Base-by-base conservation (phyloP, 2,888 invertebrate genomes). In the Melinaea marsaeus region DNA sequence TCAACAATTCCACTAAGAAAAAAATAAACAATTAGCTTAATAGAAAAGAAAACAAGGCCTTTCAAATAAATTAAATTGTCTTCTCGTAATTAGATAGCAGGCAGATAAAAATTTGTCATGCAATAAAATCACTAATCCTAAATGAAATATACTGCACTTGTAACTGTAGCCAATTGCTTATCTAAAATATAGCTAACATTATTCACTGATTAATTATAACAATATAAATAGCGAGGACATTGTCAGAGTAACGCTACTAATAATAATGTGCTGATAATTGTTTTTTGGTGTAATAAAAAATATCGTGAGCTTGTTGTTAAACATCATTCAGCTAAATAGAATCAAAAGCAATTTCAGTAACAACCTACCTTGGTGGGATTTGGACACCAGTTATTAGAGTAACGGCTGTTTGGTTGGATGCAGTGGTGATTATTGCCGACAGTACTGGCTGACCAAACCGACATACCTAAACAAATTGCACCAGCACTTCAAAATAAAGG, bases 381-480 rank as follows among this genome's bases (percentile, higher is more conserved):
- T 72, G 90, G 84, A 79, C 88, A 89, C 89, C 90, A 90, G 76
- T 77, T 88, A 84, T 84, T 84, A 79, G 84, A 82, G 83, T 83
- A 84, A 76, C 88, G 86, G 81, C 84, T 84, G 79, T 81, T 80
- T 77, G 84, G 84, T 77, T 84, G 81, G 76, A 80, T 83, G 78
- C 78, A 81, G 77, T 83, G 84, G 78, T 85, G 86, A 85, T 88
- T 89, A 85, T 88, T 88, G 78, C 88, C 94, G 84, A 92, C 91
- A 76, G 93, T 91, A 82, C 92, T 92, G 80, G 94, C 94, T 79
- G 94, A 94, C 94, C 94, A 94, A 86, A 94, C 92, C 90, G 94
- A 94, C 94, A 93, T 93, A 88, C 89, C 89, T 89, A 90, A 86
- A 81, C 80, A 84, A 81, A 83, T 84, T 78, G 79, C 81, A 84